Base-by-base conservation (phyloP, 2,888 invertebrate genomes). In the Coecobrya sp. region DNA sequence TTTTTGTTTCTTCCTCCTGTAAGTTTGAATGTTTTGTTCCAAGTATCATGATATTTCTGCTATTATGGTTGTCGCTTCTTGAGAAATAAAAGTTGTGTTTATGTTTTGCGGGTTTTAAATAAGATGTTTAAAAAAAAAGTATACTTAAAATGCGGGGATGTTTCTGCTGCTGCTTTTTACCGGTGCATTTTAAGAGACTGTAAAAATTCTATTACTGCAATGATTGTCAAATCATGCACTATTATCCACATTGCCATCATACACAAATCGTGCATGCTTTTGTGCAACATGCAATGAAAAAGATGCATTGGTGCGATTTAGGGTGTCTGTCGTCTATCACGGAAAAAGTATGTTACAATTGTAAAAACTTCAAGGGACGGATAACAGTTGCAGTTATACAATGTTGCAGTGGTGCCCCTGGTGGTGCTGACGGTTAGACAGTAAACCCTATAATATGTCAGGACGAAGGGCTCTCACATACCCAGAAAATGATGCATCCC, bases 371-470 rank as follows among this genome's bases (percentile, higher is more conserved):
- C 36, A 42, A 19, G 2, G 3, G 65, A 65, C 11, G 7, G 27
- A 65, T 65, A 10, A 7, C 7, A 65, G 25, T 65, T 65, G 65
- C n/a, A n/a, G n/a, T 42, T 73, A 42, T 42, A 42, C 2, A 19
- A 22, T 19, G n/a, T 13, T 36, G 73, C 42, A 19, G 8, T n/a
- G 13, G 0, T n/a, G 8, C 13, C 11, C 19, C 8, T 68, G 68
- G 30, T 30, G n/a, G 19, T 73, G 7, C 19, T 68, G 68, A 73
- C n/a, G 36, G 73, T 19, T 73, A n/a, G 22, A 73, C 30, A 36
- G 19, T 0, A 27, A 36, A 73, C 19, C 73, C 42, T n/a, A 36
- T 0, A 42, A 70, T 36, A 70, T n/a, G 70, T 36, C 70, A 73
- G 42, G 13, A 73, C 11, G 19, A 42, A n/a, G n/a, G 70, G 22